Percentiles rank a stretch among this genome's conserved stretches.
phyloP scores from a whole-genome alignment of 2,797 vertebrate species.

The Triplophysa yarkandensis region DNA sequence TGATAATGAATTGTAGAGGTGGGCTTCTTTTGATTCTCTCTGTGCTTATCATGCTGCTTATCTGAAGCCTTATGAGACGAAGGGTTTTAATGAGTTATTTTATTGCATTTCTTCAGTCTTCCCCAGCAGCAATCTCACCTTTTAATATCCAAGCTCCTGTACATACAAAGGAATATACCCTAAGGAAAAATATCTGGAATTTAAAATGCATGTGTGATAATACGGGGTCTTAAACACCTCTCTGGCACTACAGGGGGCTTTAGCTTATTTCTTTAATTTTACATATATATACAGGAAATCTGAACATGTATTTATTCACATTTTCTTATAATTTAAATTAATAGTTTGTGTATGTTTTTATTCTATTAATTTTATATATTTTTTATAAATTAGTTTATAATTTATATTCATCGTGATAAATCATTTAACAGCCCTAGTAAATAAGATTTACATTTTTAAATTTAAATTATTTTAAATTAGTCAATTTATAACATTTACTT shows the following conservation, averaged over 20 bases:
- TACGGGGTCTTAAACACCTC: background rate
- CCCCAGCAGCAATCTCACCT: constrained; percentile 62
- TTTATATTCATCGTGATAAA: no score
- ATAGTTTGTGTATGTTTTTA: no score
- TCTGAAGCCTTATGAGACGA: constrained; percentile 66
- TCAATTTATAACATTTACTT: no score
- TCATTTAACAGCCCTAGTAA: no score
- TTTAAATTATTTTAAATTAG: no score
- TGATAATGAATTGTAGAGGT: constrained; percentile 58
- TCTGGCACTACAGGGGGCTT: background rate
- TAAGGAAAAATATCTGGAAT: constrained; percentile 54
- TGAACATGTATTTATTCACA: no score
- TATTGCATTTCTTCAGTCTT: constrained; percentile 65
- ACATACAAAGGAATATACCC: constrained; percentile 54
- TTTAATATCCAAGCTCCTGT: constrained; percentile 65
- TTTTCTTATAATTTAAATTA: no score
- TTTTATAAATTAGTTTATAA: no score
- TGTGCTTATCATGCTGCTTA: constrained; percentile 65
- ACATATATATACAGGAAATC: no score
- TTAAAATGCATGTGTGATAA: constrained; percentile 45
- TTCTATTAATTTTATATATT: no score
- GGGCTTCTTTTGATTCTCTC: constrained; percentile 65
- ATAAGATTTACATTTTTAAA: no score
- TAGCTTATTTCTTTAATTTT: no score
- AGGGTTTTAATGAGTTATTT: constrained; percentile 76